Evolutionary conservation across 2,888 invertebrate species (phyloP), one percentile per base, ranked within the genome.

Genomic region (Smittia sp.): DNA sequence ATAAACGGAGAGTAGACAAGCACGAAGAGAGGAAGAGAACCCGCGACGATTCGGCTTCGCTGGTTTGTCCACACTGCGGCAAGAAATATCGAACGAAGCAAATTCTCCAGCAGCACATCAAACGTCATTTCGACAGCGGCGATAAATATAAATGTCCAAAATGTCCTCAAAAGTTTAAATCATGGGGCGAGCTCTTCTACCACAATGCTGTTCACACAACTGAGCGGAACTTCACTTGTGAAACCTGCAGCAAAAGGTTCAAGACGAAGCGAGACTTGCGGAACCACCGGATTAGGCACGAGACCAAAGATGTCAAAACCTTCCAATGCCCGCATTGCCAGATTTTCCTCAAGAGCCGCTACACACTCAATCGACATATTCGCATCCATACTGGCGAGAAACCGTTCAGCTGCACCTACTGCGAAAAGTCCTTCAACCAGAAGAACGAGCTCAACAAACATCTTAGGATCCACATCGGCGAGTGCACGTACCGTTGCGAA

Each of bases 141-240:
- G 58, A 58, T 1, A 58, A 58, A 3, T 58, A 58, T 15, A 7
- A 20, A 11, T 58, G 58, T 22, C 7, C 3, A 22, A 22, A 20
- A 15, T 58, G 58, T 15, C 58, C 58, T 3, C 18, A 58, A 22
- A 58, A 58, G 22, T 58, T 58, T 22, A 58, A 58, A 22, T n/a
- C 22, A 7, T 58, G 24, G 22, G 15, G 58, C 13, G 58, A 58
- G 22, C 24, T 58, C 11, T 58, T n/a, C 18, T 58, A 58, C 22
- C 58, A 58, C 58, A 58, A 58, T 11, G 20, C 58, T 3, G 58
- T 58, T 27, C 66, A 66, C 32, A 24, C 20, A n/a, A 66, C 66
- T 7, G 66, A 66, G 15, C 1, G 66, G 13, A 20, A 20, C 18
- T 66, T 66, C 25, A 11, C 9, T 15, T 66, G 66, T n/a, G 38